Evolutionary conservation across 1,140 invertebrate species (phyloP).

Genomic region (Heliconius melpomene): DNA sequence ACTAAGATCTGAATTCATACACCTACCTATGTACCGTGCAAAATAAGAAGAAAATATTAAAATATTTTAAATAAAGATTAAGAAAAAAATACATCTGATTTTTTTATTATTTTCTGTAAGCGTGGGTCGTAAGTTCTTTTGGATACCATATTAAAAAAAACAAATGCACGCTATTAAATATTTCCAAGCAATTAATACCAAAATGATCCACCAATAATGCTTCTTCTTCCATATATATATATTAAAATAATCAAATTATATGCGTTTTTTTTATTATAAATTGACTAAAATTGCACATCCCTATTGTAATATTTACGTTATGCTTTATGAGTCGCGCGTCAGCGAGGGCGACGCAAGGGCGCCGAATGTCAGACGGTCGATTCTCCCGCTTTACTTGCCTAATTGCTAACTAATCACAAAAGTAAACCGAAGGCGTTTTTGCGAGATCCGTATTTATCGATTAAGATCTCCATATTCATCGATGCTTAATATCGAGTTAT

Average conservation of each 20-base stretch:
- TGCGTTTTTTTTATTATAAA: not conserved
- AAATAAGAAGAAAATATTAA: not conserved
- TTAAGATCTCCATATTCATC: conserved; percentile 20
- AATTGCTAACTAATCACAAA: conserved; percentile 66
- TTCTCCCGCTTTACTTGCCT: conserved; percentile 62
- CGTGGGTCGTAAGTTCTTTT: not conserved
- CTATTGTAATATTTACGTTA: conserved; percentile 39
- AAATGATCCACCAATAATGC: not conserved
- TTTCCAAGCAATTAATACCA: not conserved
- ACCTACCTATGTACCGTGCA: too few species aligned
- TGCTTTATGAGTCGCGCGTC: conserved; percentile 35
- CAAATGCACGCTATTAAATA: not conserved
- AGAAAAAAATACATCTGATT: not conserved
- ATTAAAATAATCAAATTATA: not conserved
- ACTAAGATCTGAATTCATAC: too few species aligned
- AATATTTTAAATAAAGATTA: not conserved
- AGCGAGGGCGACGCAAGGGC: conserved; percentile 60
- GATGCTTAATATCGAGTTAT: not conserved
- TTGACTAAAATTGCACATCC: conserved; percentile 27
- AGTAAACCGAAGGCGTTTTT: conserved; percentile 33
- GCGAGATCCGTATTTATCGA: conserved; percentile 30
- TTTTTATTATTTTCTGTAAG: not conserved
- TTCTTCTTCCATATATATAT: not conserved
- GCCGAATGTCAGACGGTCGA: conserved; percentile 68
- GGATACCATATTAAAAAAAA: not conserved